A percentile compares a stretch with the other conserved stretches of the same genome.
Conservation (phyloP, 1,140 invertebrate genomes). For the Bombus fervidus region DNA sequence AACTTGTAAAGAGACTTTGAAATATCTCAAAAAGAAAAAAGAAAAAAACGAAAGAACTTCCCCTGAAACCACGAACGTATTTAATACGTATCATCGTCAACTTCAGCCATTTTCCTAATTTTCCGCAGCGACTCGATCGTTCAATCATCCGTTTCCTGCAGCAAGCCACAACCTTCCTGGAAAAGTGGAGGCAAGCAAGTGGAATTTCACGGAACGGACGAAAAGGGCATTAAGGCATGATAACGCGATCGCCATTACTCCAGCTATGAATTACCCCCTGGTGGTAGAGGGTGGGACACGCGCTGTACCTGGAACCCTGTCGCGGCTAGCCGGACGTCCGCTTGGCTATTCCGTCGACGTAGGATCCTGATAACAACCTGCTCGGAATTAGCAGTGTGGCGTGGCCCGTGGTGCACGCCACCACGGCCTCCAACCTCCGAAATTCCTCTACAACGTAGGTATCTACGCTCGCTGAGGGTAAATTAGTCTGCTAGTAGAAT, state of each 20-base stretch:
- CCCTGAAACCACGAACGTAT: too few species aligned
- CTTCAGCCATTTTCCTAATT: neutral
- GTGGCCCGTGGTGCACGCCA: slow-evolving; percentile 47
- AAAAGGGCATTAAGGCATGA: slow-evolving; percentile 65
- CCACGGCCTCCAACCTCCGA: slow-evolving; percentile 39
- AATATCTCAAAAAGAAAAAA: too few species aligned
- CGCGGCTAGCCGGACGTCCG: slow-evolving; percentile 57
- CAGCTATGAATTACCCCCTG: slow-evolving; percentile 59
- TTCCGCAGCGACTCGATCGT: neutral
- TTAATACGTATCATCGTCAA: too few species aligned
- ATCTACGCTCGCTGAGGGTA: neutral
- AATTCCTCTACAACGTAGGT: slow-evolving; percentile 54
- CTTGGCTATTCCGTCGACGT: slow-evolving; percentile 60
- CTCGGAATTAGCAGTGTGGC: slow-evolving; percentile 43
- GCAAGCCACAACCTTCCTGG: slow-evolving; percentile 3
- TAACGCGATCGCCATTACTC: slow-evolving; percentile 60
- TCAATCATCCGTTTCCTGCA: neutral
- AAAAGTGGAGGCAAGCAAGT: slow-evolving; percentile 13
- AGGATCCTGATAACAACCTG: slow-evolving; percentile 53
- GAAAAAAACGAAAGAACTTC: too few species aligned
- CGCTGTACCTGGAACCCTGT: slow-evolving; percentile 47
- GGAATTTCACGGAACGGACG: slow-evolving; percentile 19
- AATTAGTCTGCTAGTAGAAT: slow-evolving; percentile 42
- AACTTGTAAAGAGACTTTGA: too few species aligned
- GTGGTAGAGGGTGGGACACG: slow-evolving; percentile 19